A percentile compares a stretch with the other conserved stretches of the same genome.
Evolutionary conservation across 2,888 invertebrate species (phyloP).

Genomic region (Gasteruption jaculator): DNA sequence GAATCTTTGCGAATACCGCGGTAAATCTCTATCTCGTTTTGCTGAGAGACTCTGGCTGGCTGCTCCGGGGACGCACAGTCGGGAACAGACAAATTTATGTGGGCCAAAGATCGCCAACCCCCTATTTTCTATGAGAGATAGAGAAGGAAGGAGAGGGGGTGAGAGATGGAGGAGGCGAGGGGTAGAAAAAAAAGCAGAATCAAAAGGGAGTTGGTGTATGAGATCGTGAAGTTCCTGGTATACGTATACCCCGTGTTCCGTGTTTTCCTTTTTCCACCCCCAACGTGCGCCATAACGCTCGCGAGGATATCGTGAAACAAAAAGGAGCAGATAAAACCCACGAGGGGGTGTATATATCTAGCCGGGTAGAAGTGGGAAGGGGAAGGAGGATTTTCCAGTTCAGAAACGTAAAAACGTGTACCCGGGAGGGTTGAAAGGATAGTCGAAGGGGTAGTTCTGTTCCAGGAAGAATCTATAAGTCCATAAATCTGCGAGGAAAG

Average conservation of each 20-base stretch:
- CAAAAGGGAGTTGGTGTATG: slow-evolving; percentile 10
- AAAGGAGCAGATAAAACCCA: too few relatives aligned
- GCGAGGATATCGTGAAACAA: slow-evolving; percentile 30
- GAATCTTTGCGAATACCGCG: too few relatives aligned
- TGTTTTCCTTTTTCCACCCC: too few relatives aligned
- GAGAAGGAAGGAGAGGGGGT: too few relatives aligned
- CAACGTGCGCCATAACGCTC: too few relatives aligned
- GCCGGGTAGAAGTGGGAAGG: slow-evolving; percentile 13
- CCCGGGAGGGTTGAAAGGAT: slow-evolving; percentile 18
- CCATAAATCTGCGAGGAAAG: slow-evolving; percentile 40
- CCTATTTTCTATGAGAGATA: too few relatives aligned
- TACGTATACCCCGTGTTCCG: too few relatives aligned
- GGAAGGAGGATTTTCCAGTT: slow-evolving; percentile 31
- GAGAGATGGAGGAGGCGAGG: background rate
- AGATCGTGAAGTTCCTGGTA: too few relatives aligned
- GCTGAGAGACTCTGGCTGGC: too few relatives aligned
- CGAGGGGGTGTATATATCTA: too few relatives aligned
- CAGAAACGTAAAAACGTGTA: slow-evolving; percentile 2
- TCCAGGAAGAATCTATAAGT: slow-evolving; percentile 47
- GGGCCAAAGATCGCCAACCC: slow-evolving; percentile 34
- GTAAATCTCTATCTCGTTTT: too few relatives aligned
- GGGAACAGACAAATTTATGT: slow-evolving; percentile 44
- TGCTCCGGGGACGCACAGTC: too few relatives aligned
- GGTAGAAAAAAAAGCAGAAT: background rate
- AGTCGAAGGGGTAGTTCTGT: slow-evolving; percentile 24